Evolutionary conservation across 2,888 invertebrate species (phyloP).

Genomic region (Pristionchus exspectatus): DNA sequence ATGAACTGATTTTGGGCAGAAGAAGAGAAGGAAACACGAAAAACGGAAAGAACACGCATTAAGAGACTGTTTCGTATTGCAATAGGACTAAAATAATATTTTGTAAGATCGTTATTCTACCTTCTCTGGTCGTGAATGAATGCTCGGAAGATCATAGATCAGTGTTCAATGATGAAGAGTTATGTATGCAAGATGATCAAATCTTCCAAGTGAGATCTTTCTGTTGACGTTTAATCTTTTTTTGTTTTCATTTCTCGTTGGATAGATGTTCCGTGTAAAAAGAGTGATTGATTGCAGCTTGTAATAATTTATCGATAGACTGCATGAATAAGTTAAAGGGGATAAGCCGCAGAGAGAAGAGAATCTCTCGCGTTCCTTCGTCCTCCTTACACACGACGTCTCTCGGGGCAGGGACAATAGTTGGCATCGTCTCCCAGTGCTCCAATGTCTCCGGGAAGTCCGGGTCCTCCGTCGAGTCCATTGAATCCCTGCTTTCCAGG

Average conservation of each 20-base stretch:
- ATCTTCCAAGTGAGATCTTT: too few relatives aligned
- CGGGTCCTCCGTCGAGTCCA: constrained; percentile 68
- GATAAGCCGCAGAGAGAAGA: not conserved
- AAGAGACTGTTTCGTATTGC: too few relatives aligned
- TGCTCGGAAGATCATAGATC: too few relatives aligned
- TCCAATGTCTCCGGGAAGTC: constrained; percentile 68
- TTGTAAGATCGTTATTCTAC: too few relatives aligned
- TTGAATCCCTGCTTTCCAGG: constrained; percentile 71
- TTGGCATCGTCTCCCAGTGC: constrained; percentile 69
- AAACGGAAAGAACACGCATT: too few relatives aligned
- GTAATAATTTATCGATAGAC: constrained; percentile 45
- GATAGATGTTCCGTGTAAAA: too few relatives aligned
- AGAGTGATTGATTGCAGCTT: not conserved
- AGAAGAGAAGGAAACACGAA: too few relatives aligned
- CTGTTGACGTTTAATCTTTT: not conserved
- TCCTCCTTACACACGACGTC: constrained; percentile 20
- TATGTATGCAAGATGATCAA: too few relatives aligned
- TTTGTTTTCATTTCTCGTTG: not conserved
- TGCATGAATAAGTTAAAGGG: constrained; percentile 38
- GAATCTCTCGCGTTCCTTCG: constrained; percentile 18
- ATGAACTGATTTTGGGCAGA: too few relatives aligned
- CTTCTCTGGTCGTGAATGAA: too few relatives aligned
- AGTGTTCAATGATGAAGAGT: too few relatives aligned
- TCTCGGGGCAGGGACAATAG: constrained; percentile 64
- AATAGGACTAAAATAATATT: too few relatives aligned